phyloP scores from a whole-genome alignment of 1,140 invertebrate species.

The Drosophila bifasciata region DNA sequence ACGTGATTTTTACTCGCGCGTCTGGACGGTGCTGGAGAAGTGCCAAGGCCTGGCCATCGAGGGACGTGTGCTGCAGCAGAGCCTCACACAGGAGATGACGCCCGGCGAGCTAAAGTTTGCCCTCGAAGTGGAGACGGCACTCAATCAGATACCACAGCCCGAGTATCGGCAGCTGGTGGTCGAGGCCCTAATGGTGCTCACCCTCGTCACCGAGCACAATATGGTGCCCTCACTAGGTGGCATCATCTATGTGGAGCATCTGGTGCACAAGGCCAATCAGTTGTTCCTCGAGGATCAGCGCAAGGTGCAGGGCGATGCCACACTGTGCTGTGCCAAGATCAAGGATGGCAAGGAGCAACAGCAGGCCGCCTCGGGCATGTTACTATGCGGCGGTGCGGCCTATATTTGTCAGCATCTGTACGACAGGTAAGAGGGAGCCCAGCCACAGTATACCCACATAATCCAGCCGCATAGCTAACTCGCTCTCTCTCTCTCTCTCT shows the following conservation, averaged over 20 bases:
- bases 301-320: constrained; percentile 93
- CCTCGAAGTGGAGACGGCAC: constrained; percentile 97
- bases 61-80: constrained; percentile 93
- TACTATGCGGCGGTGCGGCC: constrained; percentile 95
- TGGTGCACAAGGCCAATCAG: constrained; percentile 97
- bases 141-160: constrained; percentile 98
- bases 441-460: neutral
- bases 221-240: constrained; percentile 90
- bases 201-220: constrained; percentile 94
- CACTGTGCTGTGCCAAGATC: constrained; percentile 94
- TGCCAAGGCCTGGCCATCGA: constrained; percentile 96
- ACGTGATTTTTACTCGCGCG: constrained; percentile 96
- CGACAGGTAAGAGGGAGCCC: constrained; percentile 89
- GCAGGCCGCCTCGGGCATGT: constrained; percentile 86
- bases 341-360: constrained; percentile 87
- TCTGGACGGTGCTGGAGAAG: constrained; percentile 96
- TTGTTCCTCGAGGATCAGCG: constrained; percentile 98
- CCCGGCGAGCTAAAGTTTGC: constrained; percentile 99
- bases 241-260: constrained; percentile 94
- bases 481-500: neutral
- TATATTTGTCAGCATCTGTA: constrained; percentile 99
- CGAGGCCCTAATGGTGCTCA: constrained; percentile 98
- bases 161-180: constrained; percentile 99
- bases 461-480: neutral
- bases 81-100: constrained; percentile 99